A percentile compares a stretch with the other conserved stretches of the same genome.
phyloP scores from a whole-genome alignment of 2,888 invertebrate species.

The Anaspis maculata region DNA sequence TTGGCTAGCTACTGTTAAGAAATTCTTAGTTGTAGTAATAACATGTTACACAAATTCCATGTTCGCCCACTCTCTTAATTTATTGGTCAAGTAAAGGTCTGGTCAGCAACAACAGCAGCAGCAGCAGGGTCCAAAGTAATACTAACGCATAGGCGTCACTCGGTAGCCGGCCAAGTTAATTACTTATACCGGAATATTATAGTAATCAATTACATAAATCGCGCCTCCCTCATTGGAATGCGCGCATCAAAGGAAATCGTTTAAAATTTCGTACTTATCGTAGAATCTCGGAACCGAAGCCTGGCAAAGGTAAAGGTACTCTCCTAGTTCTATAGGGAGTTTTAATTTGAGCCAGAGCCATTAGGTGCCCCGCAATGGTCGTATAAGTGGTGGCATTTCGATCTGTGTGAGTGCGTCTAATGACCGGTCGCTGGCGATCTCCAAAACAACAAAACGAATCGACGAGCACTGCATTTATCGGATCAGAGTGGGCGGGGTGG shows the following conservation, averaged over 20 bases:
- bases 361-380: too few relatives aligned
- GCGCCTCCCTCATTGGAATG: neutral
- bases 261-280: too few relatives aligned
- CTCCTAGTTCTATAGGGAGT: too few relatives aligned
- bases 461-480: constrained; percentile 39
- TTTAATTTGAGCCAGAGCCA: too few relatives aligned
- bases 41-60: neutral
- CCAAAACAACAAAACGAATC: constrained; percentile 30
- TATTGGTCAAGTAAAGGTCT: neutral
- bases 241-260: too few relatives aligned
- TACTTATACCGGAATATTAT: neutral
- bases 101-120: too few relatives aligned
- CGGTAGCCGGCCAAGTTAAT: neutral
- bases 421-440: constrained; percentile 24
- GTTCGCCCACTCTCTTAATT: neutral
- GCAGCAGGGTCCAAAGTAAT: too few relatives aligned
- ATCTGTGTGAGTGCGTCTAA: constrained; percentile 27
- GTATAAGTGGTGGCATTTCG: neutral
- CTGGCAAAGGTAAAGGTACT: too few relatives aligned
- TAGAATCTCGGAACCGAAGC: too few relatives aligned
- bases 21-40: neutral
- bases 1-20: too few relatives aligned
- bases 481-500: constrained; percentile 39
- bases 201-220: neutral
- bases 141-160: neutral